Conservation (phyloP, 2,113 vertebrate genomes). For the Mus musculus region GRCm39 chr12:48708001-48708500, state of each 20-base stretch:
- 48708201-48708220: slow-evolving; percentile 15
- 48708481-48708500: background rate
- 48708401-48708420: background rate
- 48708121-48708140: background rate
- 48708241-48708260: slow-evolving; percentile 22
- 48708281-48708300: background rate
- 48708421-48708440: background rate
- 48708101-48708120: background rate
- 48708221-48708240: background rate
- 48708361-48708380: background rate
- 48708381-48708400: background rate
- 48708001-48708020: background rate
- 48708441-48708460: background rate
- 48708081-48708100: background rate
- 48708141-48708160: background rate
- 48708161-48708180: slow-evolving; percentile 44
- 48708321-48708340: background rate
- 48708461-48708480: background rate
- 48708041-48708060: background rate
- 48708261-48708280: slow-evolving; percentile 23
- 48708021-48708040: background rate
- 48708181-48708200: background rate
- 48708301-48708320: background rate
- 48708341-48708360: slow-evolving; percentile 8
- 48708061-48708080: background rate